These are phyloP conservation scores for Dicycla oo DNA, from an alignment of 2,888 invertebrate species.

Conservation along the genomic window DNA sequence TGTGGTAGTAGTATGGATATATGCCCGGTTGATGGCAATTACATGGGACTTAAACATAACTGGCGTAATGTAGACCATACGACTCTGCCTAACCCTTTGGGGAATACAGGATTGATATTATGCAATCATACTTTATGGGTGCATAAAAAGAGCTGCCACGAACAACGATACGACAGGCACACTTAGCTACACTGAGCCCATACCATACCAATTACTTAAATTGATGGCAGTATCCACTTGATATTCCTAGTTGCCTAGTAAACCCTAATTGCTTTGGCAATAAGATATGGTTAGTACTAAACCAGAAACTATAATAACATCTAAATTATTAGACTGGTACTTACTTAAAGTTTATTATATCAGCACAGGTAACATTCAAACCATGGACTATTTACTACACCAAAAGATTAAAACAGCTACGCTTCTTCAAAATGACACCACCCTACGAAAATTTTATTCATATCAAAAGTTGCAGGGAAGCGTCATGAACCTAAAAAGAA, in stretches of 20 bases:
- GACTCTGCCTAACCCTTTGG: not conserved
- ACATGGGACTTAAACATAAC: not conserved
- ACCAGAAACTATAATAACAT: not conserved
- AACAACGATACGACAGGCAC: not conserved
- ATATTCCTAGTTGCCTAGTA: not conserved
- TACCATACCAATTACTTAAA: not conserved
- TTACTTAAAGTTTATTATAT: no score
- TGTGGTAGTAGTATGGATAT: no score
- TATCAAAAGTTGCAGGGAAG: constrained; percentile 2
- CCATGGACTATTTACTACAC: not conserved
- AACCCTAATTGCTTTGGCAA: not conserved
- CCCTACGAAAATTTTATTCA: not conserved
- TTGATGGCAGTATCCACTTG: no score
- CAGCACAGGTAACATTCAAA: not conserved
- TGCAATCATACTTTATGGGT: not conserved
- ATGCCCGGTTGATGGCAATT: not conserved
- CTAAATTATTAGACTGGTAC: no score
- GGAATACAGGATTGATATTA: not conserved
- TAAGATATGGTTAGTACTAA: no score
- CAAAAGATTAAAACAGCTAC: not conserved
- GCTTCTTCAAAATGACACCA: not conserved
- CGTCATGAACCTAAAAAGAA: constrained; percentile 22
- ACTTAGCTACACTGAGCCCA: no score
- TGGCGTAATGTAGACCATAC: not conserved
- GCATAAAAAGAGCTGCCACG: not conserved